Base-by-base conservation (phyloP, 2,888 invertebrate species). In the Drosophila emarginata region DNA sequence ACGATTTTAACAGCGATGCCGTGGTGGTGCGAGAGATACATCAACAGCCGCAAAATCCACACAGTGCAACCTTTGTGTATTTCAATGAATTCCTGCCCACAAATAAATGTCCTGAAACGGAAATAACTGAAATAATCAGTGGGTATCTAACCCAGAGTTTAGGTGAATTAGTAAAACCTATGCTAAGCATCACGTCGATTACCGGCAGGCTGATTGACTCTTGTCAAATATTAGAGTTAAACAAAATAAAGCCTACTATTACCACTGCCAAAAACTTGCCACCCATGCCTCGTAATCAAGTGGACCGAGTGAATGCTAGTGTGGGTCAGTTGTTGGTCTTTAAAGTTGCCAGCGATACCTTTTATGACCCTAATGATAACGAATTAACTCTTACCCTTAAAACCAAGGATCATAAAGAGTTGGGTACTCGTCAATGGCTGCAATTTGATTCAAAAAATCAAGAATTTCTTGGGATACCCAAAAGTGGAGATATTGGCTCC, bases 381-480 rank as follows among this genome's bases (percentile, higher is more conserved):
- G 94, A 94, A 72, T 93, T 98, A 75, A 94, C 94, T 52, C 93
- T 98, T 74, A 94, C 95, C 0, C 92, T 97, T 0, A 93, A 96
- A 54, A 96, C 95, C 67, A 94, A 94, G 76, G 95, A 97, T 80
- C 93, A 95, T 64, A 93, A 94, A 4, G 93, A 94, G 56, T 92
- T 97, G 26, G 94, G 94, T 5, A 87, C 93, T 0, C 93, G 94
- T 12, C 95, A 95, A 89, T 98, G 98, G 98, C 91, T 98, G 74
- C 97, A 97, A 91, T 97, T 98, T 90, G 97, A 98, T 90, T 93
- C 93, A 1, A 96, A 95, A 86, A 97, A 97, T 92, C 96, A 97
- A 87, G 97, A 97, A 92, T 96, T 98, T 92, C 97, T 94, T 89
- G 98, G 98, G 0, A 93, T 98, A 61, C 97, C 97, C 1, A 92